Conservation (phyloP, 2,113 vertebrate species). For the Columba livia region DNA sequence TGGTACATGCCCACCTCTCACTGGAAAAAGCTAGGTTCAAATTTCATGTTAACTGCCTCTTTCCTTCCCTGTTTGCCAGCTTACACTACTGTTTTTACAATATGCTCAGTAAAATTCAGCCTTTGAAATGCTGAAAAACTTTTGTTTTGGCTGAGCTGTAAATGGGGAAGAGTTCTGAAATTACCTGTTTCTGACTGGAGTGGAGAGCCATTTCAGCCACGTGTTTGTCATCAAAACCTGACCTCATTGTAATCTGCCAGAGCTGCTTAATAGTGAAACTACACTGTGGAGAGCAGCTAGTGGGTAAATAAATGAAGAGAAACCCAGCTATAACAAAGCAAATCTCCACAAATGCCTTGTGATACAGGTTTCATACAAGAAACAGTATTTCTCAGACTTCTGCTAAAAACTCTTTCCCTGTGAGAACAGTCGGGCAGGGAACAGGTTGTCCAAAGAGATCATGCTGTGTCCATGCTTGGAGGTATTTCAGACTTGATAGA, state of each 20-base stretch:
- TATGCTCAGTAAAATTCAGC: background rate
- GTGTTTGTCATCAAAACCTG: background rate
- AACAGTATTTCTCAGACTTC: background rate
- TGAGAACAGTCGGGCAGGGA: background rate
- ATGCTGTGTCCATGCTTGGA: background rate
- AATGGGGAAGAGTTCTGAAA: background rate
- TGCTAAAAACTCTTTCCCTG: background rate
- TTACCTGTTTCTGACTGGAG: conserved; percentile 47
- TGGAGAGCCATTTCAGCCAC: background rate
- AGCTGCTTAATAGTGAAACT: background rate
- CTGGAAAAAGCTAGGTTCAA: background rate
- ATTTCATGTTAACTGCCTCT: background rate
- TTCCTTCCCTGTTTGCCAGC: background rate
- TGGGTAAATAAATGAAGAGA: background rate
- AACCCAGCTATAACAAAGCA: background rate
- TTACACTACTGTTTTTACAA: background rate
- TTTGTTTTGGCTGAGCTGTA: background rate
- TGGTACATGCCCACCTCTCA: background rate
- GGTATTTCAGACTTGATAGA: background rate
- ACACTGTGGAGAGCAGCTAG: background rate
- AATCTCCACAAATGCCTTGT: background rate
- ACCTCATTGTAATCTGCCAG: conserved; percentile 43
- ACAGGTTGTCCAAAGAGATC: background rate
- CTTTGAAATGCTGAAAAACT: background rate
- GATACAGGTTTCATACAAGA: background rate